phyloP scores from a whole-genome alignment of 2,113 vertebrate species.

The Nanorana parkeri region DNA sequence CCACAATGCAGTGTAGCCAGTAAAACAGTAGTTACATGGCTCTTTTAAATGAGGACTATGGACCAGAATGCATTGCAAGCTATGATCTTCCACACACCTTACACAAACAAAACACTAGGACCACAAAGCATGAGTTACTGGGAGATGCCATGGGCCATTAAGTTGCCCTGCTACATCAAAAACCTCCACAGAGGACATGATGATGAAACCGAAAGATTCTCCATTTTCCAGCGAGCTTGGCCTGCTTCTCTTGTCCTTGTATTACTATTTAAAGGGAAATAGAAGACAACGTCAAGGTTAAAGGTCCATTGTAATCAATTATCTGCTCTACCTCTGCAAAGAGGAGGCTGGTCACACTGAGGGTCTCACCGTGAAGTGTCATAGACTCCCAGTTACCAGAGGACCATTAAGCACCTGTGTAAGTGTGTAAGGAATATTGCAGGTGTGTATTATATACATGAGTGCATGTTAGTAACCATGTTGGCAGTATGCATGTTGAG shows the following conservation, averaged over 20 bases:
- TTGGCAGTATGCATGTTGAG: background rate
- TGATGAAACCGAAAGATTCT: slow-evolving; percentile 20
- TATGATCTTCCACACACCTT: slow-evolving; percentile 41
- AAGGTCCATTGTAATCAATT: slow-evolving; percentile 21
- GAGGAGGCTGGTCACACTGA: slow-evolving; percentile 20
- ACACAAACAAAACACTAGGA: slow-evolving; percentile 49
- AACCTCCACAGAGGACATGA: background rate
- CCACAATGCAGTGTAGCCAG: slow-evolving; percentile 35
- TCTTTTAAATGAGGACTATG: slow-evolving; percentile 20
- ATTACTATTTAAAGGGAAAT: slow-evolving; percentile 24
- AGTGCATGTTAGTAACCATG: background rate
- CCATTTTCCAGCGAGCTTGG: background rate
- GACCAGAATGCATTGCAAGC: slow-evolving; percentile 33
- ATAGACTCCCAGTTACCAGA: slow-evolving; percentile 44
- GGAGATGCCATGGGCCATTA: slow-evolving; percentile 6
- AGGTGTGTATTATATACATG: background rate
- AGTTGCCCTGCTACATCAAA: background rate
- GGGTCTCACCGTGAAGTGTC: slow-evolving; percentile 45
- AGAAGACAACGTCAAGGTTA: slow-evolving; percentile 27
- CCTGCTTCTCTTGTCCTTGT: slow-evolving; percentile 23
- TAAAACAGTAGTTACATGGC: background rate
- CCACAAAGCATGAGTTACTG: slow-evolving; percentile 48
- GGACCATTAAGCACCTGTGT: background rate
- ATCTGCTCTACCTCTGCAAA: background rate
- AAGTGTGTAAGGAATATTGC: background rate